Percentiles rank a stretch among this genome's conserved stretches.
These are phyloP conservation scores for Leguminivora glycinivorella DNA, from an alignment of 1,140 invertebrate species.

Conservation along the genomic window DNA sequence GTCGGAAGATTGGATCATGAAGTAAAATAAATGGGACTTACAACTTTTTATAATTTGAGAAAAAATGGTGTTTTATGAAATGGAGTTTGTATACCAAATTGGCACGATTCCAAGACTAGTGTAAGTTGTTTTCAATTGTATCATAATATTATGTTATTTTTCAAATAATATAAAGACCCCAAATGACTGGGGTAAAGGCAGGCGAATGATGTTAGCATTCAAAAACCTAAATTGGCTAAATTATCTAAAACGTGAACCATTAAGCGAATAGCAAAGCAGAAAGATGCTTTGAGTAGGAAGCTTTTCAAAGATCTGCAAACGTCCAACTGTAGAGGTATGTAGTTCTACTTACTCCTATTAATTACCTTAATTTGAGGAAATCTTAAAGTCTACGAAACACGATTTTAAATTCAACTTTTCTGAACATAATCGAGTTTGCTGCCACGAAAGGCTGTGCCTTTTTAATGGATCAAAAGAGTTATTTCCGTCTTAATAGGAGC, in stretches of 20 bases:
- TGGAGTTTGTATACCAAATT: background rate
- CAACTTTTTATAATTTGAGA: background rate
- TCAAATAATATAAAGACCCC: too few relatives aligned
- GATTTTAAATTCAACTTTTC: background rate
- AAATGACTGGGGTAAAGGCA: too few relatives aligned
- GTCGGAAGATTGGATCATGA: background rate
- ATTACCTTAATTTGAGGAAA: too few relatives aligned
- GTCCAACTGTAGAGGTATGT: too few relatives aligned
- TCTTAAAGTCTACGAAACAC: background rate
- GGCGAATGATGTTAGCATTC: too few relatives aligned
- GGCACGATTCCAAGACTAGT: background rate
- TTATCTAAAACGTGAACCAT: too few relatives aligned
- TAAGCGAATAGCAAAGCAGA: too few relatives aligned
- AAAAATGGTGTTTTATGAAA: background rate
- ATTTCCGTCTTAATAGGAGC: conserved; percentile 17
- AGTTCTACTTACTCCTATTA: too few relatives aligned
- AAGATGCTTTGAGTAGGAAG: too few relatives aligned
- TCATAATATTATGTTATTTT: too few relatives aligned
- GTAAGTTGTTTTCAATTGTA: background rate
- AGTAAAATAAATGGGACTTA: background rate
- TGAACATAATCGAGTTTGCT: background rate
- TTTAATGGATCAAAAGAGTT: conserved; percentile 16
- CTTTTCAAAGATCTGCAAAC: too few relatives aligned
- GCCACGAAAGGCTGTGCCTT: background rate
- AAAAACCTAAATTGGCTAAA: too few relatives aligned